phyloP scores from a whole-genome alignment of 1,140 invertebrate species.

The Heliconius eleuchia region DNA sequence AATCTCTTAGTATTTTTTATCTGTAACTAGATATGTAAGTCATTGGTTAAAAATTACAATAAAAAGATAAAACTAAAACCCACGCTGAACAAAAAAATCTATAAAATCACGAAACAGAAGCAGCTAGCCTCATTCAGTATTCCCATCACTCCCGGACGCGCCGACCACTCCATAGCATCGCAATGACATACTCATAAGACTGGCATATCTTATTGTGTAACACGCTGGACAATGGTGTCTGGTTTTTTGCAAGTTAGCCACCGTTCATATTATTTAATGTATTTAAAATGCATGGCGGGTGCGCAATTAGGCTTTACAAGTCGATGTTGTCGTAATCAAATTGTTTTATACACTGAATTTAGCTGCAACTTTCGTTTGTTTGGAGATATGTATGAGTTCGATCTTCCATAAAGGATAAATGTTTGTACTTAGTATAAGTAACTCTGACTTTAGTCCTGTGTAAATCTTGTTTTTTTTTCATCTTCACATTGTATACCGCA shows the following conservation, averaged over 20 bases:
- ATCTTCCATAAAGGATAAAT: too few species aligned
- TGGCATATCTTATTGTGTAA: slow-evolving; percentile 31
- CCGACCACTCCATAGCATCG: slow-evolving; percentile 7
- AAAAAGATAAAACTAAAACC: neutral
- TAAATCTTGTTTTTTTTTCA: too few species aligned
- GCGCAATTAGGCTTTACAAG: neutral
- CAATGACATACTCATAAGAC: slow-evolving; percentile 26
- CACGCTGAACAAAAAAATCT: neutral
- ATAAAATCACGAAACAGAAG: neutral
- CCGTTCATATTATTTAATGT: neutral
- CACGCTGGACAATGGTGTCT: slow-evolving; percentile 24
- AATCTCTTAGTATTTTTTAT: too few species aligned
- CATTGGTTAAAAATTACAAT: neutral
- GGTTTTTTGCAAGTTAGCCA: slow-evolving; percentile 8
- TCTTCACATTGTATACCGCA: too few species aligned
- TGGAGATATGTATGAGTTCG: too few species aligned
- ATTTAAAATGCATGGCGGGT: slow-evolving; percentile 1
- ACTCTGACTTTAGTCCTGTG: too few species aligned
- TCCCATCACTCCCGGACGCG: slow-evolving; percentile 29
- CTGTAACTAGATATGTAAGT: too few species aligned
- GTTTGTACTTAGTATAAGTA: too few species aligned
- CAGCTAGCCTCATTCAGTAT: slow-evolving; percentile 23
- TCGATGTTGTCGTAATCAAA: neutral
- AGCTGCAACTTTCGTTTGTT: too few species aligned
- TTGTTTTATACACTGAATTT: neutral